These are phyloP conservation scores for Diploptera punctata DNA, from an alignment of 2,888 invertebrate species.

Conservation along the genomic window DNA sequence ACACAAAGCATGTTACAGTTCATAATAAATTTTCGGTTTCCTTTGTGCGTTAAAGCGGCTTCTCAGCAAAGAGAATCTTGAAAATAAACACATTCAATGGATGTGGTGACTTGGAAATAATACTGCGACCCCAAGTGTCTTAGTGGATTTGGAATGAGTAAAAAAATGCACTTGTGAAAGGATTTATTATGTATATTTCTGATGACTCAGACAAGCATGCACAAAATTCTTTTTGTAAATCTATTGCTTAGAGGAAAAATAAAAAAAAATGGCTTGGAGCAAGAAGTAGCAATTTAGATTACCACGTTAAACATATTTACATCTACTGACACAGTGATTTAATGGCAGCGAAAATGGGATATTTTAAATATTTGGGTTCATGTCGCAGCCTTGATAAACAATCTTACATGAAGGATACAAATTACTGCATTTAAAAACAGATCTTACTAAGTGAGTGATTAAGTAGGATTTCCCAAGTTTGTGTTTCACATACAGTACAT, in stretches of 20 bases:
- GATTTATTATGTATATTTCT: background rate
- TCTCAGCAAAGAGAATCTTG: too few relatives aligned
- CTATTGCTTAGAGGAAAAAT: too few relatives aligned
- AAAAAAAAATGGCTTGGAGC: too few relatives aligned
- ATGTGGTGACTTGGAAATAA: background rate
- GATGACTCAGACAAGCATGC: background rate
- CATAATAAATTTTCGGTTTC: background rate
- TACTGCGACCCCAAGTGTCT: background rate
- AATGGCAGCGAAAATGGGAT: constrained; percentile 8
- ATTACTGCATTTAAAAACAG: background rate
- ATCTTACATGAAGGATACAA: background rate
- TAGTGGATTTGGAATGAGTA: background rate
- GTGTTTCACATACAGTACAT: background rate
- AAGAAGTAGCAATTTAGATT: too few relatives aligned
- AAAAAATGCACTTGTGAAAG: background rate
- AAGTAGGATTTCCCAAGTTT: background rate
- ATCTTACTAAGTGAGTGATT: background rate
- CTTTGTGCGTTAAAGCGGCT: background rate
- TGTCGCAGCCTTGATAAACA: background rate
- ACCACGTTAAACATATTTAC: background rate
- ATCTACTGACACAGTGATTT: constrained; percentile 14
- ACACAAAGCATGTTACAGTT: background rate
- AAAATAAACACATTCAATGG: background rate
- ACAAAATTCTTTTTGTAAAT: background rate
- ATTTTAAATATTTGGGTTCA: constrained; percentile 24